Conservation (phyloP, 2,113 vertebrate species). For the Sinocyclocheilus maitianheensis region DNA sequence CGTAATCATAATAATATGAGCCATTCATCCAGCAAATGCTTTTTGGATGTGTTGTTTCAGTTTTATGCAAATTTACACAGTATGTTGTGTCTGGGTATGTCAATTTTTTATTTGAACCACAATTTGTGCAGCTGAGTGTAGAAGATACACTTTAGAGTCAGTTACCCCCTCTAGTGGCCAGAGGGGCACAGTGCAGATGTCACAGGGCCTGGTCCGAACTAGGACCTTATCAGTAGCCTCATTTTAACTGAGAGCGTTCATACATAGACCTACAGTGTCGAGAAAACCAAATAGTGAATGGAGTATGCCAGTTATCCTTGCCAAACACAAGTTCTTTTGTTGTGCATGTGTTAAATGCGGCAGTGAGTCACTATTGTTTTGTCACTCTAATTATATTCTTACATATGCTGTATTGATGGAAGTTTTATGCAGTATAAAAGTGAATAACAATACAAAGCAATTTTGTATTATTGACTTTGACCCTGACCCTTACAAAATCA, state of each 20-base stretch:
- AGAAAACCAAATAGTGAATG: not conserved
- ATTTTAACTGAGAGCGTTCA: not conserved
- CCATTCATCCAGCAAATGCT: not conserved
- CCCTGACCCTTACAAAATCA: not conserved
- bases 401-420: not conserved
- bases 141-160: slow-evolving; percentile 38
- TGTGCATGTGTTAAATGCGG: not conserved
- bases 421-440: not conserved
- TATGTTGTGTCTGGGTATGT: not conserved
- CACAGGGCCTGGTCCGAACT: not conserved
- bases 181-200: slow-evolving; percentile 35
- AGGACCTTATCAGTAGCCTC: not conserved
- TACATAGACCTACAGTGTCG: not conserved
- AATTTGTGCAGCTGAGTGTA: not conserved
- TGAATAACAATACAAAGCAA: not conserved
- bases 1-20: not conserved
- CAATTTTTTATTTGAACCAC: not conserved
- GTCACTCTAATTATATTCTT: slow-evolving; percentile 20
- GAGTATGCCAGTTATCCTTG: not conserved
- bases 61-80: not conserved
- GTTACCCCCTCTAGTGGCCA: slow-evolving; percentile 53
- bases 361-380: slow-evolving; percentile 30
- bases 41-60: not conserved
- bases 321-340: not conserved
- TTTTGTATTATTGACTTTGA: slow-evolving; percentile 11